Percentiles rank a stretch among this genome's conserved stretches.
These are phyloP conservation scores for Caenorhabditis zanzibari DNA, from an alignment of 2,888 invertebrate genomes.

Conservation along the genomic window DNA sequence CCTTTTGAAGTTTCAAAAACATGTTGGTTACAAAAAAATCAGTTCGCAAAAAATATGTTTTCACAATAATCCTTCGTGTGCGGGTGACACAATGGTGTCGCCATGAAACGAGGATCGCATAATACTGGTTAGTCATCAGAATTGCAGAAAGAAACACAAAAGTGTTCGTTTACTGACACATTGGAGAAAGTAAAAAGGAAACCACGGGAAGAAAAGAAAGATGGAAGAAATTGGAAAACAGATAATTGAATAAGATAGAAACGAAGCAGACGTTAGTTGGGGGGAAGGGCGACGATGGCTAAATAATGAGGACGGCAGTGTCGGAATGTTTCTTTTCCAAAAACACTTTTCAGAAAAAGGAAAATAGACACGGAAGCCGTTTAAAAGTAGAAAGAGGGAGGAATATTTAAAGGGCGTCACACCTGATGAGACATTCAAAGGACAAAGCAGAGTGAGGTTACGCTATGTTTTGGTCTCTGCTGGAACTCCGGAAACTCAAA, in stretches of 20 bases:
- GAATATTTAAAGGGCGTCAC: slow-evolving; percentile 29
- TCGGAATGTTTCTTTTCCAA: slow-evolving; percentile 20
- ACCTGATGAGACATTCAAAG: slow-evolving; percentile 27
- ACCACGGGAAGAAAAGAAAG: background rate
- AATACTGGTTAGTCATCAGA: background rate
- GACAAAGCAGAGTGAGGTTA: background rate
- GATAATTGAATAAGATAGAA: slow-evolving; percentile 61
- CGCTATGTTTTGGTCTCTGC: background rate
- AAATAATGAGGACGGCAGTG: slow-evolving; percentile 37
- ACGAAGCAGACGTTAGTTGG: slow-evolving; percentile 37
- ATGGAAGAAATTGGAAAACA: slow-evolving; percentile 28
- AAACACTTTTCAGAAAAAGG: slow-evolving; percentile 20
- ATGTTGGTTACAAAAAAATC: too few species aligned
- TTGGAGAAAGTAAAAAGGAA: slow-evolving; percentile 2
- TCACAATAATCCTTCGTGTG: too few species aligned
- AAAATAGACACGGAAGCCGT: slow-evolving; percentile 38
- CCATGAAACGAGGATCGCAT: background rate
- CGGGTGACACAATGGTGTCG: background rate
- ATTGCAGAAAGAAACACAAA: background rate
- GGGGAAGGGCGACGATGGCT: slow-evolving; percentile 10
- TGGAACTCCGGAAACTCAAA: background rate
- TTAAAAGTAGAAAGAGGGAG: slow-evolving; percentile 14
- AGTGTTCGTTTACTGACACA: slow-evolving; percentile 5
- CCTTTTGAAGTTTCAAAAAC: too few species aligned
- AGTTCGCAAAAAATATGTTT: too few species aligned